Conservation (phyloP, 2,797 vertebrate species). For the Novumbra hubbsi region DNA sequence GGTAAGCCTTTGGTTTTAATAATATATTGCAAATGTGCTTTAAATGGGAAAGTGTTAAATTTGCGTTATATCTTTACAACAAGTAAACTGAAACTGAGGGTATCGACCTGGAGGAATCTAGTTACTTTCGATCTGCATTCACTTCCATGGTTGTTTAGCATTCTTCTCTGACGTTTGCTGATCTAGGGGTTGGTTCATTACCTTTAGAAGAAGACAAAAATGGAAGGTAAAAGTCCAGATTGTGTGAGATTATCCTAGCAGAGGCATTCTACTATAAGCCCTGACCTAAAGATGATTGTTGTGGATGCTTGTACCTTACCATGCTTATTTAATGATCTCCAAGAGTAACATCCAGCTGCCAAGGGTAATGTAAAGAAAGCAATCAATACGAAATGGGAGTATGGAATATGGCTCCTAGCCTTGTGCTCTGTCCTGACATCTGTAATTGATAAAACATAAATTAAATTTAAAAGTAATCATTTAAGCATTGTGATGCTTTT, state of each 20-base stretch:
- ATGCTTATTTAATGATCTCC: neutral
- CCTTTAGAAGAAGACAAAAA: slow-evolving; percentile 2
- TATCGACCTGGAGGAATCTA: neutral
- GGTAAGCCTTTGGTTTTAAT: neutral
- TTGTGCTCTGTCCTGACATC: no score
- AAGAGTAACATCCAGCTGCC: neutral
- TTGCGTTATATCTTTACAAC: neutral
- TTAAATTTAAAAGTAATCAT: neutral
- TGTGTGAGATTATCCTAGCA: neutral
- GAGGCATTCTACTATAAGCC: no score
- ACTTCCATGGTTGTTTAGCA: neutral
- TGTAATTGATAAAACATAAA: neutral
- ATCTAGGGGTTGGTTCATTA: neutral
- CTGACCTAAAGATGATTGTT: neutral
- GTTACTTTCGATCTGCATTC: neutral
- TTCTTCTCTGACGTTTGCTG: neutral
- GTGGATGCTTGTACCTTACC: neutral
- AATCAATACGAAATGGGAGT: neutral
- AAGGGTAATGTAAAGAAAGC: neutral
- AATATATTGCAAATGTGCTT: neutral
- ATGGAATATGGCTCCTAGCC: neutral
- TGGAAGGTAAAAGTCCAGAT: neutral
- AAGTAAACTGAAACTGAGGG: neutral
- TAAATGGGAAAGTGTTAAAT: neutral
- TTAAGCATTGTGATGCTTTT: neutral